Evolutionary conservation across 92 coral and sea anemone genomes (phyloP), one percentile per base, ranked within the genome.

Genomic region (Epizoanthus ramosus): DNA sequence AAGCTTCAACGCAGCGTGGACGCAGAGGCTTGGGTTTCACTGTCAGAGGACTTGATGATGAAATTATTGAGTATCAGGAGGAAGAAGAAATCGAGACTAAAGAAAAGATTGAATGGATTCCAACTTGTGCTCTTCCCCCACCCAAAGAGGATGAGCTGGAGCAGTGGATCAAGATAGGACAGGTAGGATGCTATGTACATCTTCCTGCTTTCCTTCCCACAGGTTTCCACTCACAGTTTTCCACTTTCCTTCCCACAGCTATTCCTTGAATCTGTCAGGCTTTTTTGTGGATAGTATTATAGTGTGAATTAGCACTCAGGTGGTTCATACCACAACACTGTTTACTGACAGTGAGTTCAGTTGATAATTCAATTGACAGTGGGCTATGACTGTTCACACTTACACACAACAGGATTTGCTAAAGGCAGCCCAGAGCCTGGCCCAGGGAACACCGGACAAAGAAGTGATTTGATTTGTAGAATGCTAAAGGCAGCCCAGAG

Each of bases 1-100:
- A 95, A 68, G 85, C 96, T 6, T 89, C 95, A 0, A 92, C 88
- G 77, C 98, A 92, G 19, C 87, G 95, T 24, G 98, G 98, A 57
- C 82, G 98, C 37, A 87, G 98, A 67, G 98, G 98, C 90, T 92
- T 95, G 33, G 98, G 98, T 50, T 95, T 95, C 77, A 86, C 71
- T 67, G 90, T 95, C 17, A 94, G 88, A 84, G 98, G 98, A 16
- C 87, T 95, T 45, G 98, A 94, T 91, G 98, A 95, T 58, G 91
- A 74, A 39, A 85, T 94, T 22, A 85, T 85, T 63, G 88, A 87
- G 61, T 81, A 92, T 60, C 91, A 90, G 87, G 90, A 85, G 13
- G 97, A 94, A 50, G 94, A 87, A 9, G 92, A 95, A 7, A 95
- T 94, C 8, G 91, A 77, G 37, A 86, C 94, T 56, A 85, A 10